phyloP scores from a whole-genome alignment of 2,797 vertebrate species.

The Anas capensis region DNA sequence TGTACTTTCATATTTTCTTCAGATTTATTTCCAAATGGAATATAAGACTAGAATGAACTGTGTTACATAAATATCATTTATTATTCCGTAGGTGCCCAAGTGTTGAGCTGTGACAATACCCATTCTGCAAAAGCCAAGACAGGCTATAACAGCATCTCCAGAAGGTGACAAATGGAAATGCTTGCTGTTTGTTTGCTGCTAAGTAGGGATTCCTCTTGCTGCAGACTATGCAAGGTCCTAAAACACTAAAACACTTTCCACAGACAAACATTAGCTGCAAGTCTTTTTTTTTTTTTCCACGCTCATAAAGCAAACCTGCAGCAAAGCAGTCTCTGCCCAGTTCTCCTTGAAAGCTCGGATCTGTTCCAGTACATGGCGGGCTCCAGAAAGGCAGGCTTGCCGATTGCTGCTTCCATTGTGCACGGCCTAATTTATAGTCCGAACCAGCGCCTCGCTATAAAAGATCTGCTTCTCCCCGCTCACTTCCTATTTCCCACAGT shows the following conservation, averaged over 20 bases:
- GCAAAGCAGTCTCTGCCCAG: slow-evolving; percentile 49
- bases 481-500: slow-evolving; percentile 83
- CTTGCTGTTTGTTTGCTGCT: slow-evolving; percentile 60
- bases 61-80: not conserved
- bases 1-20: not conserved
- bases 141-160: not conserved
- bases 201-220: slow-evolving; percentile 28
- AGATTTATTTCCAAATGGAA: not conserved
- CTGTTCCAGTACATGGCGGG: slow-evolving; percentile 42
- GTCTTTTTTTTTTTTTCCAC: slow-evolving; percentile 45
- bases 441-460: slow-evolving; percentile 65
- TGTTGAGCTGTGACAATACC: not conserved
- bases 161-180: not conserved
- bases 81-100: not conserved
- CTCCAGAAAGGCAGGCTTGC: slow-evolving; percentile 68
- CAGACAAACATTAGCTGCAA: slow-evolving; percentile 26
- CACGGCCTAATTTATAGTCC: slow-evolving; percentile 77
- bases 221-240: not conserved
- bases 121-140: not conserved
- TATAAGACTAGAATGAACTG: not conserved
- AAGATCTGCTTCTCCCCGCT: slow-evolving; percentile 75
- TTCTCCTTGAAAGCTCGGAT: slow-evolving; percentile 52
- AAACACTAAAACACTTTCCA: slow-evolving; percentile 7
- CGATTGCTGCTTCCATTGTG: slow-evolving; percentile 72
- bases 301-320: slow-evolving; percentile 32